Evolutionary conservation across 1,140 invertebrate genomes (phyloP).

Genomic region (Trichonephila clavipes): DNA sequence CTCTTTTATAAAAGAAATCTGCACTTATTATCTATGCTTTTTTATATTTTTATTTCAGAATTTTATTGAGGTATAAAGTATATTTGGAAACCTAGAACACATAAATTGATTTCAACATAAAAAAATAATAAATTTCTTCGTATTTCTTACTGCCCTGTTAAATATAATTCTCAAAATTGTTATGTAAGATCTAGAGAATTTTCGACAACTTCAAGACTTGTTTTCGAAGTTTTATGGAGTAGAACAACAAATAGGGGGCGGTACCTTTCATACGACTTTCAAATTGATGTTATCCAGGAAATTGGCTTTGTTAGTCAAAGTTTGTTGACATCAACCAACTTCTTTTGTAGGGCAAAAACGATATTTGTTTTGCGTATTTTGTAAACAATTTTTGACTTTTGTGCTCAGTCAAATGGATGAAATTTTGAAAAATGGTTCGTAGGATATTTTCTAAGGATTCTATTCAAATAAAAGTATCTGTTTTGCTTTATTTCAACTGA

Average conservation of each 20-base stretch:
- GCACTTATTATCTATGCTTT: too few species aligned
- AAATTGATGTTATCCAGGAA: not conserved
- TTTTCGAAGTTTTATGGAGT: not conserved
- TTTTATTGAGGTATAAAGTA: not conserved
- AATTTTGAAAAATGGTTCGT: too few species aligned
- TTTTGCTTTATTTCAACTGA: too few species aligned
- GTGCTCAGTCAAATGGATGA: too few species aligned
- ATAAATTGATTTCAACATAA: not conserved
- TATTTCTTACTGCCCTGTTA: not conserved
- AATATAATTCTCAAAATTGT: not conserved
- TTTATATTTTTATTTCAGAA: not conserved
- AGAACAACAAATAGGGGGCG: not conserved
- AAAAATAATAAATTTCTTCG: not conserved
- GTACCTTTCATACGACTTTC: not conserved
- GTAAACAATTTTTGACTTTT: not conserved
- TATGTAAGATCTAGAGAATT: not conserved
- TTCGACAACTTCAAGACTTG: not conserved
- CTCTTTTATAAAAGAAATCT: too few species aligned
- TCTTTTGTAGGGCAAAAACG: not conserved
- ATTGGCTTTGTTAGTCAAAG: conserved; percentile 19
- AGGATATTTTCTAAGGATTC: too few species aligned
- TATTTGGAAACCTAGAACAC: too few species aligned
- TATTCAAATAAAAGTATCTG: too few species aligned
- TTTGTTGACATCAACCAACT: not conserved
- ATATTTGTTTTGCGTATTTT: not conserved